These are phyloP conservation scores for Calonectris borealis DNA, from an alignment of 2,113 vertebrate species.

Conservation along the genomic window DNA sequence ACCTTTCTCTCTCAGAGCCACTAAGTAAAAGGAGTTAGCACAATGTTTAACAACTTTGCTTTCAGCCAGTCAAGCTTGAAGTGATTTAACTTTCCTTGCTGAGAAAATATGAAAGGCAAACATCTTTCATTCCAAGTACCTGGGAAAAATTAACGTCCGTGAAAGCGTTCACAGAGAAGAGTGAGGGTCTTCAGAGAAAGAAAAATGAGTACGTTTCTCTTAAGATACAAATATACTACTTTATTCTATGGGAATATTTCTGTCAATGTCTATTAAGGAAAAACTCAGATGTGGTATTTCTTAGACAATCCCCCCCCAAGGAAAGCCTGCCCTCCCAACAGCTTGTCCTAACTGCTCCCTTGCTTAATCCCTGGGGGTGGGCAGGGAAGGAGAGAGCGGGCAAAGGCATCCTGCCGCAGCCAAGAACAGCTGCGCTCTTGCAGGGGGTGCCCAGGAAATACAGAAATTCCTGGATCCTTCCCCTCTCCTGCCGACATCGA, in stretches of 20 bases:
- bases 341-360: constrained; percentile 18
- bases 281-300: not conserved
- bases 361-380: not conserved
- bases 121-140: not conserved
- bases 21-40: not conserved
- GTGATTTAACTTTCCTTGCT: not conserved
- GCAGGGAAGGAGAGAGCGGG: not conserved
- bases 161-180: not conserved
- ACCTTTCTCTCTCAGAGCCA: not conserved
- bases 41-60: not conserved
- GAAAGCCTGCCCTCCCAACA: not conserved
- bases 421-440: not conserved
- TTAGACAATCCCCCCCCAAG: not conserved
- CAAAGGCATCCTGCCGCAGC: constrained; percentile 6
- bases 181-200: not conserved
- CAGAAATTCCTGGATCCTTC: not conserved
- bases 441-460: constrained; percentile 5
- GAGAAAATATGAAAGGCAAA: not conserved
- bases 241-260: constrained; percentile 49
- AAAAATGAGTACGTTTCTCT: constrained; percentile 16
- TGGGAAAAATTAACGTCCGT: not conserved
- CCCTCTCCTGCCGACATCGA: not conserved
- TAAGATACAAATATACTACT: constrained; percentile 58
- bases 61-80: not conserved
- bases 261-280: constrained; percentile 3